Evolutionary conservation across 2,888 invertebrate species (phyloP).

Genomic region (Acleris laterana): DNA sequence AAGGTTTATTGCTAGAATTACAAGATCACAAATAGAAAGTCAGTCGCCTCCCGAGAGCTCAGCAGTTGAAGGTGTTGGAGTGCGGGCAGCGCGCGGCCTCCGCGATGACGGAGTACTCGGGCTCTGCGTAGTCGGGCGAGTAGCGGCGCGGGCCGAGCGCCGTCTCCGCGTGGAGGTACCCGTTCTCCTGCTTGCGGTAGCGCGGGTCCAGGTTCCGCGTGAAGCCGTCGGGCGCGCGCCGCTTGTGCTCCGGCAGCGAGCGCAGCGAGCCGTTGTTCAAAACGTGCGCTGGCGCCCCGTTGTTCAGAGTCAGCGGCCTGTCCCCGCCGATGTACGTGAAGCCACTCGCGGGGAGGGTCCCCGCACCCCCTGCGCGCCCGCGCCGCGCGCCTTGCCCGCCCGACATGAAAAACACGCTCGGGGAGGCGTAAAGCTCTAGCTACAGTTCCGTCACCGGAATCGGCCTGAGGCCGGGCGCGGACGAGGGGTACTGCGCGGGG

Average conservation of each 20-base stretch:
- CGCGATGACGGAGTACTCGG: constrained; percentile 81
- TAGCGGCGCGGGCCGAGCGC: constrained; percentile 67
- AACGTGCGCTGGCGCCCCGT: constrained; percentile 78
- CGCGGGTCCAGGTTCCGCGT: constrained; percentile 78
- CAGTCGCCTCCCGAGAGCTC: constrained; percentile 53
- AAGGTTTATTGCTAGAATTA: constrained; percentile 84
- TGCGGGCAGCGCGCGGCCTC: constrained; percentile 74
- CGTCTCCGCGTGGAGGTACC: constrained; percentile 77
- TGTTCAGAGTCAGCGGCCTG: constrained; percentile 80
- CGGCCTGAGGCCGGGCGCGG: constrained; percentile 84
- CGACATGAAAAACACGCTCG: constrained; percentile 91
- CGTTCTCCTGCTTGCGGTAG: constrained; percentile 82
- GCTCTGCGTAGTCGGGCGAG: constrained; percentile 75
- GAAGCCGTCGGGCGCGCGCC: constrained; percentile 65
- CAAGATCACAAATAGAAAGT: constrained; percentile 81
- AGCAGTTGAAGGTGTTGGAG: constrained; percentile 83
- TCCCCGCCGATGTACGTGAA: constrained; percentile 91
- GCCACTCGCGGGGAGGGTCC: constrained; percentile 88
- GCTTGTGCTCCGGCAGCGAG: constrained; percentile 78
- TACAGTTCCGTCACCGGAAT: constrained; percentile 97
- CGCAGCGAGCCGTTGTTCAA: constrained; percentile 82
- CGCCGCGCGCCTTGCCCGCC: constrained; percentile 82
- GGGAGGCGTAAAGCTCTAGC: constrained; percentile 97
- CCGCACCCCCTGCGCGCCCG: constrained; percentile 61
- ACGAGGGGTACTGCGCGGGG: constrained; percentile 80